phyloP scores from a whole-genome alignment of 2,888 invertebrate genomes.

The Pecten maximus region DNA sequence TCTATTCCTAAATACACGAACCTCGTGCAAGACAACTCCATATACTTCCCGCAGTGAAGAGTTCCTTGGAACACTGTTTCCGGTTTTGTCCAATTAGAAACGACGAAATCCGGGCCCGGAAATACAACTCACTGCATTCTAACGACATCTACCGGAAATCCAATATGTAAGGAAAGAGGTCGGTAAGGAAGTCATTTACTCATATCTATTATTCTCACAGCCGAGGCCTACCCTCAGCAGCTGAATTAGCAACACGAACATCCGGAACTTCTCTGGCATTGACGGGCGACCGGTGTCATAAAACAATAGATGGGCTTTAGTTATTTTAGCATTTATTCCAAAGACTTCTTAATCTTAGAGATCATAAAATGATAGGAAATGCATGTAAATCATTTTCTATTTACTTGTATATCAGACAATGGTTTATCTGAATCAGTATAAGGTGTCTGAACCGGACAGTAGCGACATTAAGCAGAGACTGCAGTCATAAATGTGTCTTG shows the following conservation, averaged over 20 bases:
- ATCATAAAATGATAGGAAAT: too few relatives aligned
- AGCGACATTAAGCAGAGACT: too few relatives aligned
- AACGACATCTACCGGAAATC: neutral
- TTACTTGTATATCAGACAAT: too few relatives aligned
- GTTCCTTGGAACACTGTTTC: neutral
- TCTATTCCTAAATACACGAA: too few relatives aligned
- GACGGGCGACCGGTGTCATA: neutral
- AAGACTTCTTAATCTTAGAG: too few relatives aligned
- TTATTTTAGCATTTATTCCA: too few relatives aligned
- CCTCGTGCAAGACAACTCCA: too few relatives aligned
- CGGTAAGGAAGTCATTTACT: neutral
- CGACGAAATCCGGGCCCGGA: neutral
- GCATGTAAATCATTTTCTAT: too few relatives aligned
- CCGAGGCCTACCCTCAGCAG: neutral
- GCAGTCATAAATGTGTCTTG: neutral
- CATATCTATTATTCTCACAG: neutral
- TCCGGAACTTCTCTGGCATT: neutral
- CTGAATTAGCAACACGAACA: neutral
- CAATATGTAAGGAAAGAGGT: neutral
- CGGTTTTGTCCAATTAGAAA: neutral
- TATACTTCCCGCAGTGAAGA: neutral
- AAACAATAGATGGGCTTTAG: neutral
- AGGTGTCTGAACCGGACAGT: too few relatives aligned
- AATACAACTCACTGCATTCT: neutral
- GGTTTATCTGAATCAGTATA: too few relatives aligned